Evolutionary conservation across 2,888 invertebrate genomes (phyloP).

Genomic region (Caenorhabditis wallacei): DNA sequence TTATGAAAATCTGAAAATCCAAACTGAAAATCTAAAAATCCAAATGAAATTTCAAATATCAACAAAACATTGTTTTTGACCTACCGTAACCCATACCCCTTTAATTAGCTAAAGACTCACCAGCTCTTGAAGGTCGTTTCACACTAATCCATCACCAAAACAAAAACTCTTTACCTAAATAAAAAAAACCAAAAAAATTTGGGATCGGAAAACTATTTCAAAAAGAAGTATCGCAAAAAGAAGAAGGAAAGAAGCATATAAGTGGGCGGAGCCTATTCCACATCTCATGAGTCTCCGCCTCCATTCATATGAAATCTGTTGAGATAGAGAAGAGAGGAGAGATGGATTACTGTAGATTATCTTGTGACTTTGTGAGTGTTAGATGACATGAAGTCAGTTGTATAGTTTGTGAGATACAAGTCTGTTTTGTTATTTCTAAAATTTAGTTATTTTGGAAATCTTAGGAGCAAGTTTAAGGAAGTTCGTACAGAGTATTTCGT

Average conservation of each 20-base stretch:
- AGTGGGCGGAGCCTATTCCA: slow-evolving; percentile 33
- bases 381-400: background rate
- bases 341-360: slow-evolving; percentile 41
- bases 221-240: slow-evolving; percentile 32
- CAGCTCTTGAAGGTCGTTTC: too few relatives aligned
- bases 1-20: too few relatives aligned
- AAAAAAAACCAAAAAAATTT: slow-evolving; percentile 10
- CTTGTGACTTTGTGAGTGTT: background rate
- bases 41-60: too few relatives aligned
- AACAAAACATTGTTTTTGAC: too few relatives aligned
- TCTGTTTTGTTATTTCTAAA: too few relatives aligned
- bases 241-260: slow-evolving; percentile 40
- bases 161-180: background rate
- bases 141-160: background rate
- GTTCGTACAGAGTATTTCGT: too few relatives aligned
- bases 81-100: too few relatives aligned
- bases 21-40: too few relatives aligned
- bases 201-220: background rate
- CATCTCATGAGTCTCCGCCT: slow-evolving; percentile 31
- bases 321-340: background rate
- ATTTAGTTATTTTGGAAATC: too few relatives aligned
- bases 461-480: too few relatives aligned
- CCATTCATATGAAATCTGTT: slow-evolving; percentile 6
- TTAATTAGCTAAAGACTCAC: too few relatives aligned
- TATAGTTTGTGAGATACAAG: background rate